Evolutionary conservation across 2,113 vertebrate species (phyloP).

Genomic region (Sinocyclocheilus grahami): DNA sequence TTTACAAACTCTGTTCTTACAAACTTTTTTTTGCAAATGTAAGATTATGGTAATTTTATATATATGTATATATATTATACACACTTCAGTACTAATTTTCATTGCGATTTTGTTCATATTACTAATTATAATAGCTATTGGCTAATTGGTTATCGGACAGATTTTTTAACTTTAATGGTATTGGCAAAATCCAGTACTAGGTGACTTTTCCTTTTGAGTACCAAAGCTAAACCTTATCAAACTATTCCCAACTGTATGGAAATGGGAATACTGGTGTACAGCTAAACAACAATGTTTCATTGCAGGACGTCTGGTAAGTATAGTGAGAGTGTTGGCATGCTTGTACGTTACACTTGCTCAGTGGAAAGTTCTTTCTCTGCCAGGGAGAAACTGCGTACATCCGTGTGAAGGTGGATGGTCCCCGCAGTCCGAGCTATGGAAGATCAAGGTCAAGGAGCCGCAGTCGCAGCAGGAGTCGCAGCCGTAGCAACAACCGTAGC

Average conservation of each 20-base stretch:
- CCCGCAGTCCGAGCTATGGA: conserved; percentile 83
- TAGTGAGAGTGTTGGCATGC: neutral
- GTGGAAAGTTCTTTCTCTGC: conserved; percentile 46
- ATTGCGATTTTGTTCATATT: too few relatives aligned
- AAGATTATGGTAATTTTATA: too few relatives aligned
- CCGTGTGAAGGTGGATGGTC: conserved; percentile 99
- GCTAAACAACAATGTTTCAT: neutral
- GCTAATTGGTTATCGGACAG: too few relatives aligned
- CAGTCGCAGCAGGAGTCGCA: conserved; percentile 97
- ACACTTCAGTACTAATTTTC: too few relatives aligned
- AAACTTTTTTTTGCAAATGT: too few relatives aligned
- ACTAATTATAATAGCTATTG: too few relatives aligned
- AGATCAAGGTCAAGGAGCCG: conserved; percentile 85
- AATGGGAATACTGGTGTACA: neutral
- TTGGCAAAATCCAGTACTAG: too few relatives aligned
- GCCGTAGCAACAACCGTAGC: conserved; percentile 96
- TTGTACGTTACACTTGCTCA: conserved; percentile 43
- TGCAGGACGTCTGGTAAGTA: conserved; percentile 15
- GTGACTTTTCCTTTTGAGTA: too few relatives aligned
- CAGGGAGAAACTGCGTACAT: conserved; percentile 99
- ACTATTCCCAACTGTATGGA: neutral
- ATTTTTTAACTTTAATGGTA: too few relatives aligned
- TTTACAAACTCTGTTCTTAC: too few relatives aligned
- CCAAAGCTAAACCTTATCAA: neutral
- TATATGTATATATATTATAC: too few relatives aligned